Conservation (phyloP, 2,797 vertebrate genomes). For the Myotis pilosus region DNA sequence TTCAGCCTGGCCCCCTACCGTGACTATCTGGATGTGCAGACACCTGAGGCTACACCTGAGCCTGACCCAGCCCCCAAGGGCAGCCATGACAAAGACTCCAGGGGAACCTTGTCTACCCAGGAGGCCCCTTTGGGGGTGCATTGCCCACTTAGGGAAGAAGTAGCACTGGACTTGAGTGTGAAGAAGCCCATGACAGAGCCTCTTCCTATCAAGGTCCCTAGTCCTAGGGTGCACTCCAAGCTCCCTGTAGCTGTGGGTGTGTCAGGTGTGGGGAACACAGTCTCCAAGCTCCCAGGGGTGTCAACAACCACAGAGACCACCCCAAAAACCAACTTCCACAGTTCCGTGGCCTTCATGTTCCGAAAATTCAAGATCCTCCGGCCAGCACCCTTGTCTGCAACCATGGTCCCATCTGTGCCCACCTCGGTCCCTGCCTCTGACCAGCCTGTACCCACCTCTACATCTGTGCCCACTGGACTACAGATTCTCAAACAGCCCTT, state of each 20-base stretch:
- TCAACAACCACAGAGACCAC: constrained; percentile 35
- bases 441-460: background rate
- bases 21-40: constrained; percentile 84
- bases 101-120: background rate
- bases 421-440: background rate
- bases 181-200: constrained; percentile 77
- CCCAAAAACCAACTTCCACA: constrained; percentile 81
- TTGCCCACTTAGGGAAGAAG: background rate
- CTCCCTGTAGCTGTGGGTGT: background rate
- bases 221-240: background rate
- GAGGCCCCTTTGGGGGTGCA: background rate
- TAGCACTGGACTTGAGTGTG: constrained; percentile 82
- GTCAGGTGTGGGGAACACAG: rapidly evolving
- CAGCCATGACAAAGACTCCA: background rate
- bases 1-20: constrained; percentile 95
- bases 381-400: background rate
- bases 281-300: background rate
- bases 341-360: constrained; percentile 83
- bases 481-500: constrained; percentile 74
- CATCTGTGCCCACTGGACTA: background rate
- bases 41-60: background rate
- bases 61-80: background rate
- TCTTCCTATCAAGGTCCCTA: rapidly evolving
- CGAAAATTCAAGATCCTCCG: constrained; percentile 83
- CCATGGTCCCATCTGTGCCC: background rate